These are phyloP conservation scores for Vesta saturnalis DNA, from an alignment of 2,888 invertebrate genomes.

Conservation along the genomic window DNA sequence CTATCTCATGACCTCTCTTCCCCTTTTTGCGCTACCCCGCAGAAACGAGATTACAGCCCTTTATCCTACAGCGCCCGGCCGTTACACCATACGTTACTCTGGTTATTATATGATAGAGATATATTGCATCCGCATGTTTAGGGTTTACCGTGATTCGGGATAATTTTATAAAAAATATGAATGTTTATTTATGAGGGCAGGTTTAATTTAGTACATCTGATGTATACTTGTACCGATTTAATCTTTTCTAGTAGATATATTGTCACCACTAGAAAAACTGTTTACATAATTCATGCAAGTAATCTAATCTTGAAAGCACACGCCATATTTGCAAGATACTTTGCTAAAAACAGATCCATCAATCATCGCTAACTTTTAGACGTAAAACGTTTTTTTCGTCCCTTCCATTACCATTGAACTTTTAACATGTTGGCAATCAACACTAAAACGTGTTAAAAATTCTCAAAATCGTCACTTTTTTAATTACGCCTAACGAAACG, in stretches of 20 bases:
- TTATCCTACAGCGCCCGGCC: conserved; percentile 52
- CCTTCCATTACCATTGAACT: conserved; percentile 25
- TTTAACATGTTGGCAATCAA: background rate
- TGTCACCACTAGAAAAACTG: conserved; percentile 18
- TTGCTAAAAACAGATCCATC: conserved; percentile 27
- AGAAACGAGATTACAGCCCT: conserved; percentile 53
- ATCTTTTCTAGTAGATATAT: background rate
- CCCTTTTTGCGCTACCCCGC: conserved; percentile 35
- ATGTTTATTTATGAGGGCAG: conserved; percentile 25
- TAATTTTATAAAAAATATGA: conserved; percentile 53
- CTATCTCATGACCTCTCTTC: conserved; percentile 39
- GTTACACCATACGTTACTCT: conserved; percentile 56
- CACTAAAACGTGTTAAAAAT: background rate
- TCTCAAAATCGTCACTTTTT: too few species aligned
- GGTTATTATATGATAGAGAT: conserved; percentile 60
- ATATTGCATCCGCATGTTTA: conserved; percentile 56
- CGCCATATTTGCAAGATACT: conserved; percentile 28
- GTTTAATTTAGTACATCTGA: conserved; percentile 23
- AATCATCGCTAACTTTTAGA: conserved; percentile 29
- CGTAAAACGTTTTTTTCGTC: conserved; percentile 20
- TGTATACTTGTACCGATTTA: too few species aligned
- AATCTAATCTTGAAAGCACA: conserved; percentile 29
- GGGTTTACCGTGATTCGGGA: conserved; percentile 52
- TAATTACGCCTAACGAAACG: too few species aligned
- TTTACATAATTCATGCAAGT: conserved; percentile 26